A percentile compares a stretch with the other conserved stretches of the same genome.
These are phyloP conservation scores for Diorhabda carinulata DNA, from an alignment of 1,140 invertebrate genomes.

Conservation along the genomic window DNA sequence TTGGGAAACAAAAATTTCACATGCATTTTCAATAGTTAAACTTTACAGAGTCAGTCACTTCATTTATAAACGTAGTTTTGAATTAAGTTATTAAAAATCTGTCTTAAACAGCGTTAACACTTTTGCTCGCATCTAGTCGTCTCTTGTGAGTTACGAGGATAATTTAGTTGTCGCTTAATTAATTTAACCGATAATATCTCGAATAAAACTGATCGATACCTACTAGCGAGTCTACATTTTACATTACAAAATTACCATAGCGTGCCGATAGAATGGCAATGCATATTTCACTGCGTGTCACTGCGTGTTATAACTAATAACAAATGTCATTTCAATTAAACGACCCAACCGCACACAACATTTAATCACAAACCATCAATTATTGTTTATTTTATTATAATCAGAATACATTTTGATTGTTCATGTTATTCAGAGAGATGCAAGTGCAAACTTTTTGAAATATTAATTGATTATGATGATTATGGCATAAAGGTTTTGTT, in stretches of 20 bases:
- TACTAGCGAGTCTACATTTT: conserved; percentile 1
- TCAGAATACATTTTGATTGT: too few relatives aligned
- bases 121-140: not conserved
- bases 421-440: too few relatives aligned
- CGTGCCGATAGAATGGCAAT: conserved; percentile 14
- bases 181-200: not conserved
- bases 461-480: too few relatives aligned
- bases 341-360: conserved; percentile 17
- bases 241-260: conserved; percentile 4
- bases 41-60: too few relatives aligned
- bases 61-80: too few relatives aligned
- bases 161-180: not conserved
- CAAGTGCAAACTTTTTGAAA: too few relatives aligned
- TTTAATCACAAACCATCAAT: conserved; percentile 17
- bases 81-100: too few relatives aligned
- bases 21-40: too few relatives aligned
- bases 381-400: conserved; percentile 10
- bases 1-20: too few relatives aligned
- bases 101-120: not conserved
- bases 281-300: conserved; percentile 29
- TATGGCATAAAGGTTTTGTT: too few relatives aligned
- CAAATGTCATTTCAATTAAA: conserved; percentile 32
- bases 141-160: not conserved
- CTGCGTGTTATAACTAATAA: conserved; percentile 25
- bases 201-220: conserved; percentile 11